Evolutionary conservation across 1,140 invertebrate genomes (phyloP).

Genomic region (Aethina tumida): DNA sequence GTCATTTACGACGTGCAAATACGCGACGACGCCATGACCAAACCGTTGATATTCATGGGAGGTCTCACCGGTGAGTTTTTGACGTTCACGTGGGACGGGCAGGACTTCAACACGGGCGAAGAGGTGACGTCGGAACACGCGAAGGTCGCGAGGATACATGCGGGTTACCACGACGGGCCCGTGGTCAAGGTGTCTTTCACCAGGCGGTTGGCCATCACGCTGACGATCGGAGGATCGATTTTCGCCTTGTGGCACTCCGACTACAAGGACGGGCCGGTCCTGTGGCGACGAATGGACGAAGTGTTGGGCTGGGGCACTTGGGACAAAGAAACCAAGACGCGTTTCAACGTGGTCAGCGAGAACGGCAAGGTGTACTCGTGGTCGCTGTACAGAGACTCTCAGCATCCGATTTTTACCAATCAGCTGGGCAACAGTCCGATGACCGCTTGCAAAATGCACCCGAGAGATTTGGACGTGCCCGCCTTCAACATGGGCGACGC

Average conservation of each 20-base stretch:
- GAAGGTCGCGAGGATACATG: conserved; percentile 37
- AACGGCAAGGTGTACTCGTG: conserved; percentile 48
- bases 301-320: conserved; percentile 4
- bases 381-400: conserved; percentile 39
- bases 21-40: conserved; percentile 15
- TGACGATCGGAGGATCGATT: conserved; percentile 46
- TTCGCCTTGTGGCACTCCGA: conserved; percentile 49
- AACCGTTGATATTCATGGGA: conserved; percentile 29
- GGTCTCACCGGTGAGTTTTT: conserved; percentile 38
- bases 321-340: conserved; percentile 31
- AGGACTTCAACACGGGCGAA: conserved; percentile 46
- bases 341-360: conserved; percentile 36
- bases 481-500: conserved; percentile 8
- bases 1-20: conserved; percentile 19
- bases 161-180: conserved; percentile 55
- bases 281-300: conserved; percentile 45
- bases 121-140: conserved; percentile 43
- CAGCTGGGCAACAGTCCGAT: conserved; percentile 25
- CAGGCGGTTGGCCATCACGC: conserved; percentile 41
- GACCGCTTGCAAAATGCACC: conserved; percentile 17
- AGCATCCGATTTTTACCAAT: conserved; percentile 29
- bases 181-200: conserved; percentile 39
- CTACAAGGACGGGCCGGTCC: conserved; percentile 38
- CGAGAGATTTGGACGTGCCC: conserved; percentile 6
- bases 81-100: conserved; percentile 48